phyloP scores from a whole-genome alignment of 2,113 vertebrate genomes.

The Podarcis muralis region DNA sequence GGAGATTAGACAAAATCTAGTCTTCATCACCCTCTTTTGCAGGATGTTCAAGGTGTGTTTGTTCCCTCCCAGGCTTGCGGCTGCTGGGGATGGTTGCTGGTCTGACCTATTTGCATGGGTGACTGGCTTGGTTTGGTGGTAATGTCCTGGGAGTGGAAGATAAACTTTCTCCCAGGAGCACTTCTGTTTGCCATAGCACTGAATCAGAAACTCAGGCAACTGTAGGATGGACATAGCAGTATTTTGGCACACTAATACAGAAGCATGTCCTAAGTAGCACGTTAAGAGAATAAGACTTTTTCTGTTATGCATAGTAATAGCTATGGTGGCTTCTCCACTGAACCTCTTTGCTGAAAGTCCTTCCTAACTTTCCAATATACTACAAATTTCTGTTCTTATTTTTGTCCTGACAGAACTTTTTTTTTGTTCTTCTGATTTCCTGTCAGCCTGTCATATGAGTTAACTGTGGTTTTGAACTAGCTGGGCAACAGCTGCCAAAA shows the following conservation, averaged over 20 bases:
- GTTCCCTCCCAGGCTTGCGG: not conserved
- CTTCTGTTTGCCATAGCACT: not conserved
- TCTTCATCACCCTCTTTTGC: not conserved
- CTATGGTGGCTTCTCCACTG: not conserved
- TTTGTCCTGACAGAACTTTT: not conserved
- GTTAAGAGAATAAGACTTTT: not conserved
- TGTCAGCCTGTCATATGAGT: not conserved
- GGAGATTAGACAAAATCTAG: not conserved
- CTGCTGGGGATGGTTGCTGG: not conserved
- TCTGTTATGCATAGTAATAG: not conserved
- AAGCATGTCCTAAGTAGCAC: not conserved
- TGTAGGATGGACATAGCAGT: not conserved
- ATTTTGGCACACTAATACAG: not conserved
- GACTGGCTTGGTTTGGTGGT: not conserved
- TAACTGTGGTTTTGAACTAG: not conserved
- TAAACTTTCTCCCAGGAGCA: not conserved
- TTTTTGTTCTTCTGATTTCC: not conserved
- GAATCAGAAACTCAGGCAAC: not conserved
- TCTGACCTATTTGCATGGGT: not conserved
- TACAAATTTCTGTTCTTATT: not conserved
- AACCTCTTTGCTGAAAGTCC: not conserved
- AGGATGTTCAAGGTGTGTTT: not conserved
- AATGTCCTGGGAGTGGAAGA: not conserved
- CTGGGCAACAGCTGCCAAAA: conserved; percentile 4
- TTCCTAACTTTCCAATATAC: not conserved